phyloP scores from a whole-genome alignment of 2,113 vertebrate species.

The Gnathonemus longibarbis region DNA sequence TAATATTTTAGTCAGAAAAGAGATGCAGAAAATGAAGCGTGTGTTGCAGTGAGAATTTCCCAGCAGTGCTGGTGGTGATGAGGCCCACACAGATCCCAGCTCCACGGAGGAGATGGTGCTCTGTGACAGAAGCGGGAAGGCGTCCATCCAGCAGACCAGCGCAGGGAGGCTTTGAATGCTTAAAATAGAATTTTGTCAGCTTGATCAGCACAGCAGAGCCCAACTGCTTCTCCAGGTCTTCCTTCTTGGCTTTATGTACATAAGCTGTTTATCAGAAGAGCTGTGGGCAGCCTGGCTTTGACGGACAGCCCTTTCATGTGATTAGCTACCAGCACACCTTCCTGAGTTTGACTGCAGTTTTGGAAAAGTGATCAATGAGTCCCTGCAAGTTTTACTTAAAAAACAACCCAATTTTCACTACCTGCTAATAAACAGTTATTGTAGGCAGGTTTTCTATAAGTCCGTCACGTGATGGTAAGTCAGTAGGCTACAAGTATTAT shows the following conservation, averaged over 20 bases:
- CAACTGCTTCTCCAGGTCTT: slow-evolving; percentile 7
- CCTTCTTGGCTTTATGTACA: background rate
- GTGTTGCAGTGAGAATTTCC: background rate
- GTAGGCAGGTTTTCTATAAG: background rate
- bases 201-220: slow-evolving; percentile 5
- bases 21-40: background rate
- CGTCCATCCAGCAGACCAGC: background rate
- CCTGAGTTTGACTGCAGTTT: background rate
- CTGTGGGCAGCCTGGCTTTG: background rate
- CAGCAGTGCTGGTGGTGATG: background rate
- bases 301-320: background rate
- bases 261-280: background rate
- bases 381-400: background rate
- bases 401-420: background rate
- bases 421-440: background rate
- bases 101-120: background rate
- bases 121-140: background rate
- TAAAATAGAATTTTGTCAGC: slow-evolving; percentile 11
- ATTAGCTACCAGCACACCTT: background rate
- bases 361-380: background rate
- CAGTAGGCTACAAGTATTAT: background rate
- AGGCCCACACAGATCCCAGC: background rate
- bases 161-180: background rate
- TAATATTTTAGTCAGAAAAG: background rate
- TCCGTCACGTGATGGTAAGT: background rate